Conservation (phyloP, 2,888 invertebrate genomes). For the Gortyna flavago region DNA sequence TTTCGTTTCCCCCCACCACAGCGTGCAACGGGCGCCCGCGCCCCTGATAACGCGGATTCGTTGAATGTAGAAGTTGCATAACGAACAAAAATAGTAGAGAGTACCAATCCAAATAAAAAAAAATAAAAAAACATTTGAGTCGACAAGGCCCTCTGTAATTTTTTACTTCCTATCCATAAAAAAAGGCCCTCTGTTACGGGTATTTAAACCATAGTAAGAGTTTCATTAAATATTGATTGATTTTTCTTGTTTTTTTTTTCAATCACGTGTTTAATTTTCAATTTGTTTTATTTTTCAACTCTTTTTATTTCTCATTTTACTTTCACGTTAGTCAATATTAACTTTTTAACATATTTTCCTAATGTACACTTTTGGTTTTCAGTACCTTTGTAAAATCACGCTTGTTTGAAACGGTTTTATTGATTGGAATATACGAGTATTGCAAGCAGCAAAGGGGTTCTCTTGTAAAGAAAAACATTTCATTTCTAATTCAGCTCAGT, state of each 20-base stretch:
- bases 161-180: no score
- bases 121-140: not conserved
- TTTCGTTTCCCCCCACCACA: constrained; percentile 77
- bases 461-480: no score
- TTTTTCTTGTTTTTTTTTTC: not conserved
- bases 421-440: not conserved
- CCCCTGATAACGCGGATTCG: constrained; percentile 55
- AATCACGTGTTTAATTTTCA: not conserved
- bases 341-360: no score
- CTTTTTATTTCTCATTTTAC: not conserved
- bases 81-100: not conserved
- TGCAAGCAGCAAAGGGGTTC: not conserved
- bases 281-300: no score
- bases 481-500: no score
- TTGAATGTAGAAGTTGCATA: constrained; percentile 7
- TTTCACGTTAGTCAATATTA: no score
- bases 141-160: not conserved
- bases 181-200: not conserved
- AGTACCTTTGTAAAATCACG: not conserved
- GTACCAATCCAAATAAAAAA: not conserved
- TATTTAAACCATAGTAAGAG: not conserved
- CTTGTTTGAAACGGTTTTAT: not conserved
- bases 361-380: not conserved
- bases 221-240: not conserved
- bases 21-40: no score